phyloP scores from a whole-genome alignment of 2,888 invertebrate genomes.

The Platycnemis pennipes region DNA sequence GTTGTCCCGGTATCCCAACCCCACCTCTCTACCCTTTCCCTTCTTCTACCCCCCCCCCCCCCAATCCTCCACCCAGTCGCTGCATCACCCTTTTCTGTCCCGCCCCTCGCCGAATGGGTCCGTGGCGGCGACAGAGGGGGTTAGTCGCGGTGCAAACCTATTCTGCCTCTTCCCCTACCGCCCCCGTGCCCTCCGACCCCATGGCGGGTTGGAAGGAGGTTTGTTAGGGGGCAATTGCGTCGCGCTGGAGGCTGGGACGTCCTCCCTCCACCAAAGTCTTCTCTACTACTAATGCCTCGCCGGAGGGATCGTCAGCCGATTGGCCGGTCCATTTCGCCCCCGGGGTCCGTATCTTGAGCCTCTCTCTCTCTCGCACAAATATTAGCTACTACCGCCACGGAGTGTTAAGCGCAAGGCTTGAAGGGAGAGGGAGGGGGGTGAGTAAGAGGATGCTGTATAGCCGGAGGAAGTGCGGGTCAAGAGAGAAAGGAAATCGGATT shows the following conservation, averaged over 20 bases:
- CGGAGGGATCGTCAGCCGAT: slow-evolving; percentile 24
- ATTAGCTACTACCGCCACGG: neutral
- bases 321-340: slow-evolving; percentile 6
- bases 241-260: neutral
- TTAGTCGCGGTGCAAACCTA: neutral
- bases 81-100: slow-evolving; percentile 7
- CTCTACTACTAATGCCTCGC: neutral
- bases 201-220: neutral
- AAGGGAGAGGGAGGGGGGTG: neutral
- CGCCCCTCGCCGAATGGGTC: neutral
- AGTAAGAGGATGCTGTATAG: neutral
- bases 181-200: neutral
- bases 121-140: neutral
- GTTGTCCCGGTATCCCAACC: neutral
- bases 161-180: neutral
- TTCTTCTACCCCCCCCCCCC: neutral
- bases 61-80: neutral
- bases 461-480: neutral
- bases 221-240: slow-evolving; percentile 56
- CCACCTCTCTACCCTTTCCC: neutral
- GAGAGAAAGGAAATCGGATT: neutral
- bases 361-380: neutral
- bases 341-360: neutral
- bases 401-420: neutral
- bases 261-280: neutral